Conservation (phyloP, 2,113 vertebrate genomes). For the Ramphastos sulfuratus region DNA sequence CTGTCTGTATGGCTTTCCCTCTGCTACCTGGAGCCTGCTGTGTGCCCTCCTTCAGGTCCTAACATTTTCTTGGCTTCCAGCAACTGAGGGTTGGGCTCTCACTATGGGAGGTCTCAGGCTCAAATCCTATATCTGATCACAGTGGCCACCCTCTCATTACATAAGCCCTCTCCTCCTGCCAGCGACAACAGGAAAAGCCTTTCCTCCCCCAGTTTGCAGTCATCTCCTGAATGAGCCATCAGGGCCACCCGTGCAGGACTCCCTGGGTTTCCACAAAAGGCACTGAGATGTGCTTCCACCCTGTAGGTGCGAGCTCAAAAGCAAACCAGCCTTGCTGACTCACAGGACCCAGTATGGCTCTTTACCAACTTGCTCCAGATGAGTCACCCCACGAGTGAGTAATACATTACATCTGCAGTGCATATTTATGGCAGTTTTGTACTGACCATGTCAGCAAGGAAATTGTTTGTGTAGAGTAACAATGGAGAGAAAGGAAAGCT, state of each 20-base stretch:
- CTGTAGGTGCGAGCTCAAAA: constrained; percentile 25
- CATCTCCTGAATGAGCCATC: not conserved
- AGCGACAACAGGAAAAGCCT: not conserved
- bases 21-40: not conserved
- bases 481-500: constrained; percentile 57
- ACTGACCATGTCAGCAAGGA: constrained; percentile 24
- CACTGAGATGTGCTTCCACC: not conserved
- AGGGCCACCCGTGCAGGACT: not conserved
- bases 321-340: constrained; percentile 34
- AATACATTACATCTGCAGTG: constrained; percentile 41
- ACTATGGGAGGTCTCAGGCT: not conserved
- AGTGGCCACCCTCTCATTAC: not conserved
- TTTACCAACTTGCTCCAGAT: not conserved
- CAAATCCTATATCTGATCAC: not conserved
- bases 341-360: constrained; percentile 13
- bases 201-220: not conserved
- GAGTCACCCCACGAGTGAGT: constrained; percentile 52
- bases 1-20: not conserved
- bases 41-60: not conserved
- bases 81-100: not conserved
- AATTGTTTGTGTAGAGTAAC: constrained; percentile 60
- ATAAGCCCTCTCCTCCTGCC: not conserved
- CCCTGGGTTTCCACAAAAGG: not conserved
- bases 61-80: not conserved
- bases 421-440: constrained; percentile 25